phyloP scores from a whole-genome alignment of 2,888 invertebrate genomes.

The Apantesis nais region DNA sequence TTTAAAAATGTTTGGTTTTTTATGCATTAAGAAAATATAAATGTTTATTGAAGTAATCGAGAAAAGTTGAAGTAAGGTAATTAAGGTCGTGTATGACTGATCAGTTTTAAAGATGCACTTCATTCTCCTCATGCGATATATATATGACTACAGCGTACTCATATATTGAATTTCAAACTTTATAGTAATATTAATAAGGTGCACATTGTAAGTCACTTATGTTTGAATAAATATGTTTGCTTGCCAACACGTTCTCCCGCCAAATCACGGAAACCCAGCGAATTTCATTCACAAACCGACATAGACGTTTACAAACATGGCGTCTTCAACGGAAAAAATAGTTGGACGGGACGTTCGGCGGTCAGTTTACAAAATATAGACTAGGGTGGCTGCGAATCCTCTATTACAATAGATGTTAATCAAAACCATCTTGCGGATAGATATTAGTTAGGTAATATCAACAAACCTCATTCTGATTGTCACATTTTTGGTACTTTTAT shows the following conservation, averaged over 20 bases:
- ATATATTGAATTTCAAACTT: constrained; percentile 20
- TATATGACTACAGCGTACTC: neutral
- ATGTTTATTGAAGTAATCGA: neutral
- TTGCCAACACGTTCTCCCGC: constrained; percentile 59
- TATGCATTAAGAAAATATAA: neutral
- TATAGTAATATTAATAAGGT: constrained; percentile 10
- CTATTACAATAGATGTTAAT: constrained; percentile 57
- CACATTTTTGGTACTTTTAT: neutral
- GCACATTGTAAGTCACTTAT: constrained; percentile 17
- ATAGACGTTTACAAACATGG: constrained; percentile 79
- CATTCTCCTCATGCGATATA: constrained; percentile 42
- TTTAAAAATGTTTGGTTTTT: neutral
- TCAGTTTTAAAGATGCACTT: constrained; percentile 43
- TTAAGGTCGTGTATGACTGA: constrained; percentile 11
- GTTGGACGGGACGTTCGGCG: constrained; percentile 75
- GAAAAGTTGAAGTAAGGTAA: constrained; percentile 4
- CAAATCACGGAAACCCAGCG: constrained; percentile 78
- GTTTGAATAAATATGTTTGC: constrained; percentile 45
- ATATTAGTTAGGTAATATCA: constrained; percentile 30
- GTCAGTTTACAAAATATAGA: constrained; percentile 81
- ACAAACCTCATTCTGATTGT: constrained; percentile 20
- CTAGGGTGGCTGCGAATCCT: constrained; percentile 71
- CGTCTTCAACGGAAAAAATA: constrained; percentile 80
- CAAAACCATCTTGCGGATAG: constrained; percentile 45
- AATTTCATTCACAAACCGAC: constrained; percentile 81